These are phyloP conservation scores for Macropodus opercularis DNA, from an alignment of 2,797 vertebrate species.

Conservation along the genomic window DNA sequence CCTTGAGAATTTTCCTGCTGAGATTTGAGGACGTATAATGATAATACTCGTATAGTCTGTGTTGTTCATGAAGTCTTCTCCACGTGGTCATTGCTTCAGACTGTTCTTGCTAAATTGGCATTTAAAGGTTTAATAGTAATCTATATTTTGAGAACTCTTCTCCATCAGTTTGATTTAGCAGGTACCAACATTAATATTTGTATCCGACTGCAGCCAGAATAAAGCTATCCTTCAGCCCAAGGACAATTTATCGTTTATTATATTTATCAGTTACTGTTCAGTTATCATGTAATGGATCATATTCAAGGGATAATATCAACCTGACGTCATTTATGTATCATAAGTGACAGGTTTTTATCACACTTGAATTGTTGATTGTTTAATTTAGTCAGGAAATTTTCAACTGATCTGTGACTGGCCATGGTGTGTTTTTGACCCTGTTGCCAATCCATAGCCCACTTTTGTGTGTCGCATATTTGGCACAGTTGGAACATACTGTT, in stretches of 20 bases:
- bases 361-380: background rate
- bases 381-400: background rate
- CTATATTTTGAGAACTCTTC: constrained; percentile 2
- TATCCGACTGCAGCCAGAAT: background rate
- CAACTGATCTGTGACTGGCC: background rate
- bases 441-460: constrained; percentile 34
- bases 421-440: constrained; percentile 4
- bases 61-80: constrained; percentile 1
- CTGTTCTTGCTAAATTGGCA: constrained; percentile 13
- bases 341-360: background rate
- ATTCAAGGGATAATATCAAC: background rate
- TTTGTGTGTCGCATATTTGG: constrained; percentile 29
- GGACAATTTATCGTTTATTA: too few species aligned
- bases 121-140: constrained; percentile 22
- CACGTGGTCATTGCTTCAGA: constrained; percentile 11
- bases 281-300: background rate
- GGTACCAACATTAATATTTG: background rate
- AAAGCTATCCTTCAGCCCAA: background rate
- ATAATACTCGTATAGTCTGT: constrained; percentile 2
- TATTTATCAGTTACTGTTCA: background rate
- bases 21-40: background rate
- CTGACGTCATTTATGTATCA: background rate
- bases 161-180: constrained; percentile 1
- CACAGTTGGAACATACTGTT: constrained; percentile 39
- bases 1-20: background rate